phyloP scores from a whole-genome alignment of 2,888 invertebrate species.

The Lutraria lutraria region DNA sequence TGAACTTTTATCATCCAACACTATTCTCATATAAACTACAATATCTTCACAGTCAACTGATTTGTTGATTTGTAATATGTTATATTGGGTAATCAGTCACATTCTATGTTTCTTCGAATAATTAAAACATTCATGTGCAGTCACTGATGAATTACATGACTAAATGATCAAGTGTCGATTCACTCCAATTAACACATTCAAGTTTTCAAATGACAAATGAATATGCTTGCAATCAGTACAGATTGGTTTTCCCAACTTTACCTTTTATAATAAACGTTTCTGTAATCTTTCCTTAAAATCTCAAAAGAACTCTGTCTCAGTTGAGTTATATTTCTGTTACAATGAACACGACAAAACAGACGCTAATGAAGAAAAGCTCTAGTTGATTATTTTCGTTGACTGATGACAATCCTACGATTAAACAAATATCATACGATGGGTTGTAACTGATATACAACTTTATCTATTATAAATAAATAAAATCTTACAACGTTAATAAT shows the following conservation, averaged over 20 bases:
- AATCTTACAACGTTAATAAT: background rate
- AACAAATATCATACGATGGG: background rate
- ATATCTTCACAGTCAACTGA: background rate
- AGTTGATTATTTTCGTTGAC: background rate
- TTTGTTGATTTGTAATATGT: background rate
- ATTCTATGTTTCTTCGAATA: background rate
- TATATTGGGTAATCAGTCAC: background rate
- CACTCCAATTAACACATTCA: conserved; percentile 7
- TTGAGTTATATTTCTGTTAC: background rate
- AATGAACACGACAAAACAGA: background rate
- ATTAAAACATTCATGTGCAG: background rate
- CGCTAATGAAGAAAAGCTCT: background rate
- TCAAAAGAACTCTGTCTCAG: background rate
- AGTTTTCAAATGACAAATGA: background rate
- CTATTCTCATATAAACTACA: background rate
- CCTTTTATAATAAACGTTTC: background rate
- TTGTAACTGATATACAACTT: conserved; percentile 12
- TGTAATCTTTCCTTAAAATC: background rate
- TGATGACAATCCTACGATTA: background rate
- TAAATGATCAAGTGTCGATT: background rate
- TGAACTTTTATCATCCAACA: background rate
- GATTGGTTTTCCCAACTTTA: background rate
- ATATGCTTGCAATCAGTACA: background rate
- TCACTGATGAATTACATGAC: background rate
- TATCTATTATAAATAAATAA: conserved; percentile 13